Percentiles rank a stretch among this genome's conserved stretches.
phyloP scores from a whole-genome alignment of 2,888 invertebrate genomes.

The Rhodophaea formosa region DNA sequence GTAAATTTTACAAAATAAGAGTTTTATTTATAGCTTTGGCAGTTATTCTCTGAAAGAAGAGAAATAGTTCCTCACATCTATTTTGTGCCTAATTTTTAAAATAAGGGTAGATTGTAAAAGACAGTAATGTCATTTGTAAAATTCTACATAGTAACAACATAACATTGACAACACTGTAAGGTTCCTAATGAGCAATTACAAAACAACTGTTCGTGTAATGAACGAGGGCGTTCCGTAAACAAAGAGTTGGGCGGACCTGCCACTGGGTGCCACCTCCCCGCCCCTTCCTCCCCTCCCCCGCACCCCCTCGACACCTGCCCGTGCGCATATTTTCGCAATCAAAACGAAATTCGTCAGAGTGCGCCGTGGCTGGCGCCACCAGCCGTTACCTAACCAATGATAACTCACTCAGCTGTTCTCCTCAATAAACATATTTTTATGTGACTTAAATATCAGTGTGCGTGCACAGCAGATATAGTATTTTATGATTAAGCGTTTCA shows the following conservation, averaged over 20 bases:
- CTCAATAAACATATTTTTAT: neutral
- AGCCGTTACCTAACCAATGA: constrained; percentile 23
- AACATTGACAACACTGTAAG: constrained; percentile 9
- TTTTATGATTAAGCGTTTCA: too few relatives aligned
- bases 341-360: constrained; percentile 46
- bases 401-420: constrained; percentile 18
- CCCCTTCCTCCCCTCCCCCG: constrained; percentile 40
- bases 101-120: too few relatives aligned
- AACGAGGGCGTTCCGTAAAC: constrained; percentile 77
- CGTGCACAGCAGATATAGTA: neutral
- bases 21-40: too few relatives aligned
- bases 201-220: constrained; percentile 62
- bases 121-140: too few relatives aligned
- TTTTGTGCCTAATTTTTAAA: too few relatives aligned
- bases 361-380: constrained; percentile 42
- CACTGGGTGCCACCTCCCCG: constrained; percentile 59
- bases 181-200: constrained; percentile 30
- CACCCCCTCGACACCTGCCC: constrained; percentile 55
- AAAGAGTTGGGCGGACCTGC: constrained; percentile 77
- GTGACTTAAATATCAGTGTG: neutral
- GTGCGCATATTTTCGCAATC: constrained; percentile 65
- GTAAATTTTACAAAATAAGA: too few relatives aligned
- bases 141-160: neutral
- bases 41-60: too few relatives aligned
- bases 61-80: too few relatives aligned